Evolutionary conservation across 2,113 vertebrate species (phyloP).

Genomic region (Bos indicus): DNA sequence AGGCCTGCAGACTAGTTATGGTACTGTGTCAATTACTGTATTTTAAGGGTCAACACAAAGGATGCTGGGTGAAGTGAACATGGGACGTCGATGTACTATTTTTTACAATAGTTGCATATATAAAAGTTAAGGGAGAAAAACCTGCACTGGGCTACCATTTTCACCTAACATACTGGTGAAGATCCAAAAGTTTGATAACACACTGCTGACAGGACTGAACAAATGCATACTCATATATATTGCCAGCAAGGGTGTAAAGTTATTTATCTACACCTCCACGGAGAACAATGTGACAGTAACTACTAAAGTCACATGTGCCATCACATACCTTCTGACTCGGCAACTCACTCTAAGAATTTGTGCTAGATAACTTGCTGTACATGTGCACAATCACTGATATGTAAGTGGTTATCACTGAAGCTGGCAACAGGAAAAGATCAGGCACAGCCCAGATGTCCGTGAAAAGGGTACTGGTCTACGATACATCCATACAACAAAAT

Average conservation of each 20-base stretch:
- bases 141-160: neutral
- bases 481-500: accelerated
- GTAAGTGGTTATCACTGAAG: neutral
- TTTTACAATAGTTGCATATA: neutral
- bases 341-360: neutral
- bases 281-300: neutral
- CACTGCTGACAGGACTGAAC: neutral
- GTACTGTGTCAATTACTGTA: neutral
- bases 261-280: neutral
- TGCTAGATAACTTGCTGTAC: neutral
- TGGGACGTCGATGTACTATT: neutral
- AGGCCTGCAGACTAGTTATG: neutral
- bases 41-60: neutral
- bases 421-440: neutral
- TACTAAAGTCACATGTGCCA: neutral
- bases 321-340: neutral
- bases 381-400: accelerated
- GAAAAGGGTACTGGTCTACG: neutral
- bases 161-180: neutral
- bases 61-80: neutral
- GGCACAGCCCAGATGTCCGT: neutral
- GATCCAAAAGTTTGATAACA: neutral
- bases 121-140: neutral
- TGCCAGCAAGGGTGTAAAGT: neutral
- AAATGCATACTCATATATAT: neutral